Conservation (phyloP, 2,888 invertebrate genomes). For the Drosophila flavopinicola region DNA sequence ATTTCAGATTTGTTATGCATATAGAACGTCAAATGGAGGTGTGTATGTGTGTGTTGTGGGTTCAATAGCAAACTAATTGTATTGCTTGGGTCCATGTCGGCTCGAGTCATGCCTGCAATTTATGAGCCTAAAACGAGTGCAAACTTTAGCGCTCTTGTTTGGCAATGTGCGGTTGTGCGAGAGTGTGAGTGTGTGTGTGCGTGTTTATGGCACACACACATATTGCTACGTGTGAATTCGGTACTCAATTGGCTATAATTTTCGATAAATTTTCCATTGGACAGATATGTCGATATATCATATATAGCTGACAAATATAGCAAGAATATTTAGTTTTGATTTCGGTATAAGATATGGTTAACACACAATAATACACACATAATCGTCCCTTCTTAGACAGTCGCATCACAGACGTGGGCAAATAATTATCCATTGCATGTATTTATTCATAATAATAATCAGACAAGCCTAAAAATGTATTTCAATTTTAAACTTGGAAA, state of each 20-base stretch:
- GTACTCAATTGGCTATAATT: constrained; percentile 61
- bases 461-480: constrained; percentile 60
- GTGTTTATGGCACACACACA: constrained; percentile 17
- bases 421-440: constrained; percentile 57
- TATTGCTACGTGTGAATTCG: constrained; percentile 37
- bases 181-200: constrained; percentile 23
- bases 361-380: too few species aligned
- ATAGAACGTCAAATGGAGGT: constrained; percentile 38
- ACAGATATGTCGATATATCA: constrained; percentile 2
- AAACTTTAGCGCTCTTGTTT: constrained; percentile 39
- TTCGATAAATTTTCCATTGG: constrained; percentile 55
- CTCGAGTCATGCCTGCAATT: constrained; percentile 58
- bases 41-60: constrained; percentile 4
- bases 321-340: too few species aligned
- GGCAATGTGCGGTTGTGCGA: constrained; percentile 1
- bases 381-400: too few species aligned
- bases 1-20: constrained; percentile 37
- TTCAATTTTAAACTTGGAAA: constrained; percentile 46
- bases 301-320: neutral
- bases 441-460: constrained; percentile 71
- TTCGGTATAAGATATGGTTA: too few species aligned
- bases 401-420: too few species aligned
- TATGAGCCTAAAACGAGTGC: constrained; percentile 69
- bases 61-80: constrained; percentile 21
- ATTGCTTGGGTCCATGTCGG: constrained; percentile 28